phyloP scores from a whole-genome alignment of 2,888 invertebrate genomes.

The Meteorus colon region DNA sequence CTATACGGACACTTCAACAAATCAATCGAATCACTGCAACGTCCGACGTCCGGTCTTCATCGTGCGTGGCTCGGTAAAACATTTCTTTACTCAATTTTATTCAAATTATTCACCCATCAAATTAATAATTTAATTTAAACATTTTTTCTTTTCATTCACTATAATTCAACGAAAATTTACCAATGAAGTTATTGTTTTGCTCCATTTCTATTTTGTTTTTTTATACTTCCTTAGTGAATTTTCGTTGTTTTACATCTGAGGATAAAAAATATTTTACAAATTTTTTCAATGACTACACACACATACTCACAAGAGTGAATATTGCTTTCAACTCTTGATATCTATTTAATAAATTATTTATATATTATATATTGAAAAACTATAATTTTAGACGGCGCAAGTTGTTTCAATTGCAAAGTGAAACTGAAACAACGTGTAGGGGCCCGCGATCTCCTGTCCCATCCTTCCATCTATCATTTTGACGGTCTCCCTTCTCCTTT shows the following conservation, averaged over 20 bases:
- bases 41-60: slow-evolving; percentile 64
- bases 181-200: too few relatives aligned
- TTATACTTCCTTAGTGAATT: too few relatives aligned
- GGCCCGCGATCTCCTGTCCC: slow-evolving; percentile 67
- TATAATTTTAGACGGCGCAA: slow-evolving; percentile 57
- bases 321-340: neutral
- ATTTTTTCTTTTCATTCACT: too few relatives aligned
- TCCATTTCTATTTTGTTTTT: too few relatives aligned
- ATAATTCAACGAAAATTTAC: too few relatives aligned
- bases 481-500: slow-evolving; percentile 50
- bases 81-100: slow-evolving; percentile 24
- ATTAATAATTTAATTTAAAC: neutral
- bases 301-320: neutral
- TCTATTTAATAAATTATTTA: slow-evolving; percentile 1
- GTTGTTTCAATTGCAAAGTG: slow-evolving; percentile 64
- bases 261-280: neutral
- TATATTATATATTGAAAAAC: slow-evolving; percentile 22
- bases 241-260: too few relatives aligned
- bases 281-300: neutral
- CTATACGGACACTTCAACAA: slow-evolving; percentile 62
- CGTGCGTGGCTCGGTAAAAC: slow-evolving; percentile 31
- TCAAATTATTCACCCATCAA: slow-evolving; percentile 11
- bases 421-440: slow-evolving; percentile 69
- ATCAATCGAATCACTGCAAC: slow-evolving; percentile 67
- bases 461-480: slow-evolving; percentile 72